phyloP scores from a whole-genome alignment of 2,888 invertebrate genomes.

The Eupelmus urozonus region DNA sequence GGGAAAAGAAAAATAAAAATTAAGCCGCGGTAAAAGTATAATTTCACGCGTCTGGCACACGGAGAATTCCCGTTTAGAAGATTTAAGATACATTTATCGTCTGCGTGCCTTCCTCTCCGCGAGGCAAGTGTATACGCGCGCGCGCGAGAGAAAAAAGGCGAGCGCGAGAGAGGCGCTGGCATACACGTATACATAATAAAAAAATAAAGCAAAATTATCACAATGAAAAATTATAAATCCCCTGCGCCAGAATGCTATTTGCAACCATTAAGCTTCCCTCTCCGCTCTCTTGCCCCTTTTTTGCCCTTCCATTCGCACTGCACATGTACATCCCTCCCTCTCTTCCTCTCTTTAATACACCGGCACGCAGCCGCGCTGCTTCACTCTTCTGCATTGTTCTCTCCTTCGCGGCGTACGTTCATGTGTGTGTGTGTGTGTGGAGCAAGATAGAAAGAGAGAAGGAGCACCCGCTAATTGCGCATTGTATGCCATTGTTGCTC shows the following conservation, averaged over 20 bases:
- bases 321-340: slow-evolving; percentile 10
- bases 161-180: slow-evolving; percentile 3
- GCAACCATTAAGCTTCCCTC: slow-evolving; percentile 30
- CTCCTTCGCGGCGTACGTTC: slow-evolving; percentile 2
- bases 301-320: background rate
- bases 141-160: background rate
- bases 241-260: slow-evolving; percentile 37
- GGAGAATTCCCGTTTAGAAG: slow-evolving; percentile 46
- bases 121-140: background rate
- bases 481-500: slow-evolving; percentile 75
- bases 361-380: slow-evolving; percentile 67
- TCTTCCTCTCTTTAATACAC: slow-evolving; percentile 63
- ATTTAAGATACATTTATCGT: slow-evolving; percentile 48
- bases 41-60: slow-evolving; percentile 56
- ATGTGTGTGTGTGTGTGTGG: background rate
- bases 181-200: slow-evolving; percentile 25
- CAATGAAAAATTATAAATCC: slow-evolving; percentile 32
- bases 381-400: slow-evolving; percentile 70
- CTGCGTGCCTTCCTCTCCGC: background rate
- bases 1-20: slow-evolving; percentile 39
- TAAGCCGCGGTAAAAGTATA: slow-evolving; percentile 49
- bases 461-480: slow-evolving; percentile 73
- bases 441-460: background rate
- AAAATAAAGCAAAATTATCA: slow-evolving; percentile 34
- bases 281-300: slow-evolving; percentile 1